phyloP scores from a whole-genome alignment of 2,113 vertebrate genomes.

The Amblyopsis rosae region DNA sequence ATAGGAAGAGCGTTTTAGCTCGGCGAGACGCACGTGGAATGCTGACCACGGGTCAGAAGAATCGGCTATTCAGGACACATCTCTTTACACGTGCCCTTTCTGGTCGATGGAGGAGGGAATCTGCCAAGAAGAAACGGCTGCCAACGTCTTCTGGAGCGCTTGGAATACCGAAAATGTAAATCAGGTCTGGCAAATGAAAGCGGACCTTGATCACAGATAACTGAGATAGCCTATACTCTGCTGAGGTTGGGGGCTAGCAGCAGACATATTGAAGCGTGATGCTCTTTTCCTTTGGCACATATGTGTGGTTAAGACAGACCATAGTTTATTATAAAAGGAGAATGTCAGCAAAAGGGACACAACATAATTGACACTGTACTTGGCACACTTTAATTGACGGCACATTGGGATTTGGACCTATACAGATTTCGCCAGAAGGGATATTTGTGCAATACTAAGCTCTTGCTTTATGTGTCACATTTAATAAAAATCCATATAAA shows the following conservation, averaged over 20 bases:
- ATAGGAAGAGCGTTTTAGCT: constrained; percentile 72
- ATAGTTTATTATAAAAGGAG: not conserved
- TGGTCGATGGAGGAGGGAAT: constrained; percentile 50
- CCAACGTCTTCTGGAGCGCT: constrained; percentile 65
- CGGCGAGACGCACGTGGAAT: constrained; percentile 64
- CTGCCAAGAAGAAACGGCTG: constrained; percentile 73
- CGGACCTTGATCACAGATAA: constrained; percentile 65
- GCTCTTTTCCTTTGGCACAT: constrained; percentile 5
- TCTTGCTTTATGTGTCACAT: constrained; percentile 13
- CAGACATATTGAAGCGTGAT: not conserved
- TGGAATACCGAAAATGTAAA: constrained; percentile 71
- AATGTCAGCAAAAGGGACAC: not conserved
- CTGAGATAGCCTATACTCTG: constrained; percentile 32
- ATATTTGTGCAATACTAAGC: not conserved
- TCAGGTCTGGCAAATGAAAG: constrained; percentile 57
- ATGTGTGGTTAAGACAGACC: not conserved
- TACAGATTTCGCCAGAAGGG: not conserved
- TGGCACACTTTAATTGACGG: not conserved
- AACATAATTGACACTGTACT: not conserved
- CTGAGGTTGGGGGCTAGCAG: constrained; percentile 21
- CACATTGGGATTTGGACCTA: not conserved
- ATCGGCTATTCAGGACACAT: constrained; percentile 70
- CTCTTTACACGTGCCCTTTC: constrained; percentile 60
- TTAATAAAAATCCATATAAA: constrained; percentile 48
- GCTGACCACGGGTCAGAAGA: constrained; percentile 69